Percentiles rank a stretch among this genome's conserved stretches.
Conservation (phyloP, 2,888 invertebrate species). For the Acanthosepion lycidas region DNA sequence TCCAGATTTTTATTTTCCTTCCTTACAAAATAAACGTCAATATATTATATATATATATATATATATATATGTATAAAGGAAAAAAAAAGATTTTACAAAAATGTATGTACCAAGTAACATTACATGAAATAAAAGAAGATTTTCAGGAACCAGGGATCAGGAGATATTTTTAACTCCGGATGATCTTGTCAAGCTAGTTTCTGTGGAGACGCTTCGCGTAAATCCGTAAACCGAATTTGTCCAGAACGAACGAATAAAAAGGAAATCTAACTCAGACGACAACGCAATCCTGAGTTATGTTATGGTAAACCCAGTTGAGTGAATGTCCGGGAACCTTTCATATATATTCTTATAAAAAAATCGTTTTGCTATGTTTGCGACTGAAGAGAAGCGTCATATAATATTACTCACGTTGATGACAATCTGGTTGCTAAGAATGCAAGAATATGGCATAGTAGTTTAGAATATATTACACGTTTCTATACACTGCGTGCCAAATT, state of each 20-base stretch:
- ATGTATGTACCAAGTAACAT: not conserved
- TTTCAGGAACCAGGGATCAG: not conserved
- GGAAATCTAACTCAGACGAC: not conserved
- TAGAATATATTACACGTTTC: no score
- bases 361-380: not conserved
- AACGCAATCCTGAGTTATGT: not conserved
- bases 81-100: not conserved
- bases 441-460: no score
- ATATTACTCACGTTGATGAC: not conserved
- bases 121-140: not conserved
- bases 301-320: not conserved
- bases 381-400: not conserved
- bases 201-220: not conserved
- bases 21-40: no score
- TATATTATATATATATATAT: no score
- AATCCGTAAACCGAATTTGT: constrained; percentile 33
- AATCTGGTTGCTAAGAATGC: not conserved
- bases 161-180: constrained; percentile 1
- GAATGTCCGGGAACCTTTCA: not conserved
- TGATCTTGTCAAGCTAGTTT: constrained; percentile 5
- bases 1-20: no score
- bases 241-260: not conserved
- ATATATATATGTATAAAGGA: no score
- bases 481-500: no score
- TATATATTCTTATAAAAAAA: not conserved